phyloP scores from a whole-genome alignment of 2,888 invertebrate species.

The Argynnis bischoffii region DNA sequence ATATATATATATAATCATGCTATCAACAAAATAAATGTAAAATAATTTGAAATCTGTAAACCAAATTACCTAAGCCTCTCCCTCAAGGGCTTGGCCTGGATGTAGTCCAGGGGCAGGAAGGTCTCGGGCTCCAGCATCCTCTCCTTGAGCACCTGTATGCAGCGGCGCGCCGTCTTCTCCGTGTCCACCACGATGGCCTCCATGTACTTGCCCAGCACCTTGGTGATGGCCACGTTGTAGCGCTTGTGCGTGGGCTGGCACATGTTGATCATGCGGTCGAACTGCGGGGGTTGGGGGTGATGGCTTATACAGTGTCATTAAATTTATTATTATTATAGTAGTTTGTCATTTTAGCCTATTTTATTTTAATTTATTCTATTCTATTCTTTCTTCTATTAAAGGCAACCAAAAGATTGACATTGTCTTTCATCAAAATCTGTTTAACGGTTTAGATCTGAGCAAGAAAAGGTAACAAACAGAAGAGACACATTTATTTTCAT shows the following conservation, averaged over 20 bases:
- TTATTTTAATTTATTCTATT: too few species aligned
- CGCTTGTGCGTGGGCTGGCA: constrained; percentile 99
- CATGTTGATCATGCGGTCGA: constrained; percentile 99
- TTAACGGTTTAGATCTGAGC: too few species aligned
- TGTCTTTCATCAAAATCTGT: too few species aligned
- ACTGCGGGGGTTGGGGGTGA: constrained; percentile 69
- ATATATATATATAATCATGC: too few species aligned
- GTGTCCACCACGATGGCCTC: constrained; percentile 99
- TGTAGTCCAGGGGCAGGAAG: constrained; percentile 97
- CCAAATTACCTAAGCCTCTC: constrained; percentile 89
- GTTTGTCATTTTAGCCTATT: too few species aligned
- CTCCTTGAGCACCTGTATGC: constrained; percentile 95
- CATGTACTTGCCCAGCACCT: constrained; percentile 99
- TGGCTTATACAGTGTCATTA: too few species aligned
- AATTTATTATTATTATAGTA: too few species aligned
- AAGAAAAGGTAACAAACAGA: too few species aligned
- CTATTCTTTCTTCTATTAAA: too few species aligned
- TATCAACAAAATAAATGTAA: too few species aligned
- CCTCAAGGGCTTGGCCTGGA: constrained; percentile 97
- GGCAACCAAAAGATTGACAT: too few species aligned
- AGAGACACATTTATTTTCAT: too few species aligned
- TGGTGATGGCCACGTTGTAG: constrained; percentile 98
- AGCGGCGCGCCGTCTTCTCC: constrained; percentile 97
- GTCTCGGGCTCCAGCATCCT: constrained; percentile 99
- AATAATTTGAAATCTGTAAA: background rate